A percentile compares a stretch with the other conserved stretches of the same genome.
These are phyloP conservation scores for Strigamia transsilvanica DNA, from an alignment of 2,888 invertebrate species.

Conservation along the genomic window DNA sequence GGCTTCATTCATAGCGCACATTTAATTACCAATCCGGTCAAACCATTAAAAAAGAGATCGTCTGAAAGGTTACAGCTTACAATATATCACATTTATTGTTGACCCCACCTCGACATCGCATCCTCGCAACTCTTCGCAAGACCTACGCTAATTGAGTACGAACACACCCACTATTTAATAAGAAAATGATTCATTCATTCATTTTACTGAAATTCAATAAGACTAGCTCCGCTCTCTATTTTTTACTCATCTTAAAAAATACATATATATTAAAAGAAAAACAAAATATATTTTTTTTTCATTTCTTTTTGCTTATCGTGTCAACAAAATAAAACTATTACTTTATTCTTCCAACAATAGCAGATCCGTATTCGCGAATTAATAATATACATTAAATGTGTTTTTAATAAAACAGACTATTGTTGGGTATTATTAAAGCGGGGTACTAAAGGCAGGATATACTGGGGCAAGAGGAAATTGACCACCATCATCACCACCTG, in stretches of 20 bases:
- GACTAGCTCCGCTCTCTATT: neutral
- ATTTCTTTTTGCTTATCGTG: neutral
- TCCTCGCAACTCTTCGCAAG: neutral
- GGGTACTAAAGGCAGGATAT: slow-evolving; percentile 5
- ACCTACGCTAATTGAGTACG: slow-evolving; percentile 9
- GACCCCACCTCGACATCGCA: neutral
- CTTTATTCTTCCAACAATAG: neutral
- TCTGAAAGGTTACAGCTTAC: neutral
- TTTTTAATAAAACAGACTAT: neutral
- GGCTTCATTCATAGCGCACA: slow-evolving; percentile 6
- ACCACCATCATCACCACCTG: slow-evolving; percentile 21
- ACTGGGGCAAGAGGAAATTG: slow-evolving; percentile 13
- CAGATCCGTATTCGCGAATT: too few relatives aligned
- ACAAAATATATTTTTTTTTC: neutral
- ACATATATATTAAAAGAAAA: neutral
- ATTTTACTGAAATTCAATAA: neutral
- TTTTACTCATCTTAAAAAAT: neutral
- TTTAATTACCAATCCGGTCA: slow-evolving; percentile 6
- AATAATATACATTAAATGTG: too few relatives aligned
- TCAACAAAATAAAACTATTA: too few relatives aligned
- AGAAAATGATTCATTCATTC: slow-evolving; percentile 26
- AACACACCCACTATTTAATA: slow-evolving; percentile 22
- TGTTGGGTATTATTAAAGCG: neutral
- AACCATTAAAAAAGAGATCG: slow-evolving; percentile 7
- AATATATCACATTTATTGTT: slow-evolving; percentile 8